A percentile compares a stretch with the other conserved stretches of the same genome.
Conservation (phyloP, 2,113 vertebrate genomes). For the Tetrax tetrax region DNA sequence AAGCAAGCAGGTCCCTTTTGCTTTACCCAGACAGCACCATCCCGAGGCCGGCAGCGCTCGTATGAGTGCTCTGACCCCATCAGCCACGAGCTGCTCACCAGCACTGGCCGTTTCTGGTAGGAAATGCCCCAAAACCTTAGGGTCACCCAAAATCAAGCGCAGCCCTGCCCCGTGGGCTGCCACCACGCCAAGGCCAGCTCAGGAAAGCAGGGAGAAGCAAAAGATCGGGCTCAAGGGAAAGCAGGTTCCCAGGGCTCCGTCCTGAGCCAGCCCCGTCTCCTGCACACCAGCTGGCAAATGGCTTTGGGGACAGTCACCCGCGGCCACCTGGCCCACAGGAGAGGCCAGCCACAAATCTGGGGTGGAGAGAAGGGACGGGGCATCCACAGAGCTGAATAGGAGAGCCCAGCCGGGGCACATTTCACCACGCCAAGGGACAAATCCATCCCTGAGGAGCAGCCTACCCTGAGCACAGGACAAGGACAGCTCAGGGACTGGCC, state of each 20-base stretch:
- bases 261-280: neutral
- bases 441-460: neutral
- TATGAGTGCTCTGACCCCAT: neutral
- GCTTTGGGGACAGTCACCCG: neutral
- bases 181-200: neutral
- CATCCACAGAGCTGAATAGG: neutral
- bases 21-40: neutral
- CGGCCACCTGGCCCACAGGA: neutral
- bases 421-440: neutral
- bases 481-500: neutral
- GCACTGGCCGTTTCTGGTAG: rapidly evolving
- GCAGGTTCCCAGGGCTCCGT: neutral
- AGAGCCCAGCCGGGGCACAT: neutral
- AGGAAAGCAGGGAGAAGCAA: neutral
- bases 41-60: neutral
- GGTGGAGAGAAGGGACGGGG: neutral
- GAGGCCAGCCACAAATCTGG: neutral
- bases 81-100: rapidly evolving
- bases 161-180: neutral
- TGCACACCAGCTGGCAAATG: neutral
- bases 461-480: neutral
- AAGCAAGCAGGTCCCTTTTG: neutral
- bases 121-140: neutral
- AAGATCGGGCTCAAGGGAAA: neutral
- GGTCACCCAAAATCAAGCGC: rapidly evolving